Evolutionary conservation across 2,797 vertebrate genomes (phyloP).

Genomic region (Gymnothorax javanicus): DNA sequence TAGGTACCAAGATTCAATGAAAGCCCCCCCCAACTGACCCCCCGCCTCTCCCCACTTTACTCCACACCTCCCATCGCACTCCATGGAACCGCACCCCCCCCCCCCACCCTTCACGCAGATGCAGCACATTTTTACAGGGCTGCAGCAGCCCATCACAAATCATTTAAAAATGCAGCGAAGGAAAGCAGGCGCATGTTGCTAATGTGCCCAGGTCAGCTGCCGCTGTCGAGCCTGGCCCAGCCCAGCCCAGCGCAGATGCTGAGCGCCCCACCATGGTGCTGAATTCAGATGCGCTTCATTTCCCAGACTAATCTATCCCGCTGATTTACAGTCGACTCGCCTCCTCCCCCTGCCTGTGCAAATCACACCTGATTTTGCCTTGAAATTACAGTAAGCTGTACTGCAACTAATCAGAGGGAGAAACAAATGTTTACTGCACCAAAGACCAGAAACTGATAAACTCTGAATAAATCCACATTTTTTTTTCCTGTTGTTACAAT

Average conservation of each 20-base stretch:
- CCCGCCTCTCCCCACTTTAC: slow-evolving; percentile 19
- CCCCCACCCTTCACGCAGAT: slow-evolving; percentile 36
- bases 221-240: not conserved
- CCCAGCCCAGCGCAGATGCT: slow-evolving; percentile 2
- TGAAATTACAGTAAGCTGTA: not conserved
- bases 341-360: not conserved
- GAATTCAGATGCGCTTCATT: slow-evolving; percentile 29
- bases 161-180: slow-evolving; percentile 38
- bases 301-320: slow-evolving; percentile 23
- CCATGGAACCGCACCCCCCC: not conserved
- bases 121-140: slow-evolving; percentile 60
- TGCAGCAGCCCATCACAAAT: slow-evolving; percentile 48
- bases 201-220: slow-evolving; percentile 51
- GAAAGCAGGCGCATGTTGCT: slow-evolving; percentile 13
- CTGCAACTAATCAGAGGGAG: not conserved
- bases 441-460: slow-evolving; percentile 1
- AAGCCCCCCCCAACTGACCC: not conserved
- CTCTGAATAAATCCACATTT: not conserved
- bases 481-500: not conserved
- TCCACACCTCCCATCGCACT: not conserved
- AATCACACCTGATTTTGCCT: slow-evolving; percentile 17
- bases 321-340: slow-evolving; percentile 24
- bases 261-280: slow-evolving; percentile 23
- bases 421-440: not conserved
- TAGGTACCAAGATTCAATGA: slow-evolving; percentile 51